Evolutionary conservation across 2,888 invertebrate species (phyloP), one percentile per base, ranked within the genome.

Genomic region (Drepana falcataria): DNA sequence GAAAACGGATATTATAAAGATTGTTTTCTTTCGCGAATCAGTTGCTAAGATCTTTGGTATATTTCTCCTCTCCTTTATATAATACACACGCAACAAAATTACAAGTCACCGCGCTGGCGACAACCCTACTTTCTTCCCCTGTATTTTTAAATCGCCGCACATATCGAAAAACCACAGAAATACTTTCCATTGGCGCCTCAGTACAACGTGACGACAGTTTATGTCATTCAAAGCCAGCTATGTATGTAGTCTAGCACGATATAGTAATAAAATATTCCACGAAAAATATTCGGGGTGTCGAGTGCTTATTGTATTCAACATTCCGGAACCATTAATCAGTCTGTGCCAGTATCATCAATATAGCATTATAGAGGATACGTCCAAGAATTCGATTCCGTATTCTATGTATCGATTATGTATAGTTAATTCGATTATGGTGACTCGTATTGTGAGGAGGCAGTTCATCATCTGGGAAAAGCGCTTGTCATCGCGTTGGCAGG

Each of bases 341-440:
- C 90, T 90, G 83, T 81, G 78, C 84, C 70, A 75, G 84, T 84
- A 88, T 84, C 90, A 90, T 89, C 90, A 90, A 90, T 91, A 90
- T 85, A 89, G 75, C 84, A 88, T 87, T 87, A 87, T 82, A 77
- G 78, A 77, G 71, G 80, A 85, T 83, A 83, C 83, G 87, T 85
- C 88, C 87, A 82, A 87, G 85, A 83, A 86, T 87, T 84, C 80
- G 85, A 88, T 85, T 86, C 82, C 79, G 87, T 85, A 83, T 79
- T 77, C 77, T 79, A 76, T 78, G 76, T 86, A 88, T 84, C 81
- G 87, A 86, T 86, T 87, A 84, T 83, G 80, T 85, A 85, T 83
- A 76, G 78, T 78, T 88, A 83, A 90, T 87, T 87, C 87, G 86
- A 86, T 89, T 87, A 87, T 74, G 78, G 75, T 67, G 77, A 77